These are phyloP conservation scores for Drosophila repleta DNA, from an alignment of 1,140 invertebrate species.

Conservation along the genomic window DNA sequence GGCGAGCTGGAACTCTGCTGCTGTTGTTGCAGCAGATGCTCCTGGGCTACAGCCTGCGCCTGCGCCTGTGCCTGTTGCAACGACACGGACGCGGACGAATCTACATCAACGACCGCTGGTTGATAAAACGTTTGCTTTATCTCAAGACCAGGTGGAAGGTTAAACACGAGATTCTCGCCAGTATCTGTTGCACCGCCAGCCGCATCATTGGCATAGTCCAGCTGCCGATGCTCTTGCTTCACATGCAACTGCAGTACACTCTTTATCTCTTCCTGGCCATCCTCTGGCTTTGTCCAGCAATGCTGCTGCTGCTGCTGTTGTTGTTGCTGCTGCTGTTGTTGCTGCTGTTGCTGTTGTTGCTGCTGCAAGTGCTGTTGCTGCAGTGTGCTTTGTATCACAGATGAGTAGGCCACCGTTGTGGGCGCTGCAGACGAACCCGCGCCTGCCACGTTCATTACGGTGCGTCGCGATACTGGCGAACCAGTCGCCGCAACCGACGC, in stretches of 20 bases:
- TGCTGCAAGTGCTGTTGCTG: slow-evolving; percentile 56
- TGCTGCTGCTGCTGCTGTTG: slow-evolving; percentile 59
- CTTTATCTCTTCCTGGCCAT: slow-evolving; percentile 73
- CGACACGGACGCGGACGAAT: slow-evolving; percentile 24
- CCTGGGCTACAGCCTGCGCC: slow-evolving; percentile 46
- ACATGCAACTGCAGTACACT: slow-evolving; percentile 79
- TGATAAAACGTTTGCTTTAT: slow-evolving; percentile 79
- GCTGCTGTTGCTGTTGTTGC: slow-evolving; percentile 52
- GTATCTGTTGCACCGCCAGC: slow-evolving; percentile 38
- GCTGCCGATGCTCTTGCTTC: slow-evolving; percentile 76
- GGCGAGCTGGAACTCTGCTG: slow-evolving; percentile 32
- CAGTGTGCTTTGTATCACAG: slow-evolving; percentile 83
- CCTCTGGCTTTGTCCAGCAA: slow-evolving; percentile 77
- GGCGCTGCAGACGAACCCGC: slow-evolving; percentile 76
- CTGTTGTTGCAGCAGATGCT: slow-evolving; percentile 46
- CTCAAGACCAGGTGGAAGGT: slow-evolving; percentile 77
- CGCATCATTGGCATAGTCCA: slow-evolving; percentile 65
- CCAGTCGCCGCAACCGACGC: slow-evolving; percentile 22
- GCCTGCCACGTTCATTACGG: slow-evolving; percentile 69
- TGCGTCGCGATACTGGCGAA: slow-evolving; percentile 67
- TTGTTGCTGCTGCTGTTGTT: slow-evolving; percentile 54
- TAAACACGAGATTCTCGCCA: slow-evolving; percentile 78
- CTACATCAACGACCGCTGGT: slow-evolving; percentile 40
- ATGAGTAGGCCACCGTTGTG: slow-evolving; percentile 79
- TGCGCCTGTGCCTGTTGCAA: slow-evolving; percentile 59